Base-by-base conservation (phyloP, 2,797 vertebrate species). In the Sebastes miniatus region DNA sequence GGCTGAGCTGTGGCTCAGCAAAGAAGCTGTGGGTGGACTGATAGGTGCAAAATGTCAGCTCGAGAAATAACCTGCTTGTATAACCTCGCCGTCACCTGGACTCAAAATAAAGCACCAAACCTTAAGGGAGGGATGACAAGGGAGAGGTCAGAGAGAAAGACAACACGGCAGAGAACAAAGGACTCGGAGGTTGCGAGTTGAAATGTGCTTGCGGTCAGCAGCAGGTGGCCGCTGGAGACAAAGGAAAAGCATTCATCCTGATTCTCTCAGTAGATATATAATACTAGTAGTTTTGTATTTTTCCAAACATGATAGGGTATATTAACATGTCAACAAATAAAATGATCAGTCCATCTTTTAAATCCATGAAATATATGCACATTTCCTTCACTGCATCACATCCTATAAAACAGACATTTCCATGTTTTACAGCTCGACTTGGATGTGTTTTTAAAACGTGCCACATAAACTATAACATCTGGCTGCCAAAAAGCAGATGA, bases 141-240 rank as follows among this genome's bases (percentile, higher is more conserved):
- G 34, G 22, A 50, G 86, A 87, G 89, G 90, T 91, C 91, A 84
- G 72, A 25, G 20, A 62, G 86, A 89, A 89, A 85, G 90, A 90
- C 87, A 84, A 90, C 75, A 76, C 59, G 29, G 52, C 73, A 34
- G 61, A 76, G 71, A 71, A 73, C 31, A 70, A 80, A 85, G 75
- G 69, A 73, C 62, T 76, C 18, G 6, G 56, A 81, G 71, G 83
- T 24, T 69, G 64, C 1, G 20, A 56, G 56, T 9, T 50, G 43
- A 81, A 59, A 79, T 71, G 63, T 63, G 70, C 20, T 78, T 84
- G 84, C 31, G 58, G 87, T 80, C 76, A 32, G 74, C 70, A 52
- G 61, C 75, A 74, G 81, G 62, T 73, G 68, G 57, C 70, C 22
- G 67, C 67, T 29, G 18, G 25, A 87, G 69, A 70, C 54, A 36